Evolutionary conservation across 2,113 vertebrate genomes (phyloP).

Genomic region (Cynocephalus volans): DNA sequence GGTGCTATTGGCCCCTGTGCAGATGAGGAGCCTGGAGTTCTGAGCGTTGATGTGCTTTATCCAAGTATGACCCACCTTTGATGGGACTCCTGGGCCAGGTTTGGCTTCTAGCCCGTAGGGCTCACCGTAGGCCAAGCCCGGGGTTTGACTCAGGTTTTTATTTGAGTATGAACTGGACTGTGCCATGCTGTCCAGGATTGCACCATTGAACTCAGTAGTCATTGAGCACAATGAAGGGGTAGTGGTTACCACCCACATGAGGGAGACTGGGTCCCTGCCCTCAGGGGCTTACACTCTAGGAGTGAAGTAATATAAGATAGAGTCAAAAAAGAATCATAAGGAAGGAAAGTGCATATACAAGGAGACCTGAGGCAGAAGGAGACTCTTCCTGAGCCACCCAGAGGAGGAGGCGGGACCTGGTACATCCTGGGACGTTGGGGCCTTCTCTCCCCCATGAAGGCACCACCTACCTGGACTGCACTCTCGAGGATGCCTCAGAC

Average conservation of each 20-base stretch:
- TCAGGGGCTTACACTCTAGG: background rate
- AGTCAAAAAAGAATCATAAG: background rate
- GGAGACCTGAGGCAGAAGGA: background rate
- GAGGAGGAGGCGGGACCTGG: background rate
- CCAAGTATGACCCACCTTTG: background rate
- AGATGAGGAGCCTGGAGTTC: background rate
- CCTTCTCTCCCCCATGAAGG: too few relatives aligned
- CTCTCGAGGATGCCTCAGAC: background rate
- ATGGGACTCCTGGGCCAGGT: background rate
- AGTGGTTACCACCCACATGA: background rate
- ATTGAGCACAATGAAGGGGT: background rate
- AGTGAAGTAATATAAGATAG: too few relatives aligned
- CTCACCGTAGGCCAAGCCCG: background rate
- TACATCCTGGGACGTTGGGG: background rate
- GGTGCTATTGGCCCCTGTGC: background rate
- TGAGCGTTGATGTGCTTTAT: background rate
- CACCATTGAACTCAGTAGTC: background rate
- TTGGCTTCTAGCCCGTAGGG: too few relatives aligned
- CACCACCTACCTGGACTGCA: background rate
- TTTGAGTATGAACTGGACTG: background rate
- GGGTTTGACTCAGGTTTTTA: background rate
- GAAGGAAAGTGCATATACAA: background rate
- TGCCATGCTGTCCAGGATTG: background rate
- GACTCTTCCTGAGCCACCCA: background rate
- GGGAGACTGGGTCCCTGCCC: background rate